Conservation (phyloP, 2,113 vertebrate species). For the Xiphophorus couchianus region DNA sequence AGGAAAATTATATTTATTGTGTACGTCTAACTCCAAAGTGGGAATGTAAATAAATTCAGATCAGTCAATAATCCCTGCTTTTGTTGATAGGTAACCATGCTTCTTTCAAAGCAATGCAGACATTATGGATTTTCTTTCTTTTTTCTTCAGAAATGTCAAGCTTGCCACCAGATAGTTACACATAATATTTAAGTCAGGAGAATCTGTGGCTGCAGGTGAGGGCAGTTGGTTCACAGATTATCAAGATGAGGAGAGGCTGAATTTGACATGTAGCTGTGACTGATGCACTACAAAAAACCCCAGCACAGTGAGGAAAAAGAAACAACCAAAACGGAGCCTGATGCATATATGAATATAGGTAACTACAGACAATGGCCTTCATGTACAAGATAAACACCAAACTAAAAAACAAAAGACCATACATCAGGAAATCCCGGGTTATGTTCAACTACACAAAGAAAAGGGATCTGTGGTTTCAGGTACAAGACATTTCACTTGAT, state of each 20-base stretch:
- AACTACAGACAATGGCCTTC: background rate
- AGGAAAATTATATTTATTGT: no score
- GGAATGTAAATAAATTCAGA: no score
- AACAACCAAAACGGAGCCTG: constrained; percentile 76
- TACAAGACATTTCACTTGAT: constrained; percentile 11
- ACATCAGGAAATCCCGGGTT: background rate
- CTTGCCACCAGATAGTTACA: no score
- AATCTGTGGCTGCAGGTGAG: no score
- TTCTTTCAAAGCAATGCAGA: constrained; percentile 79
- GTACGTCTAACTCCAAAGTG: no score
- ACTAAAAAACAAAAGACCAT: background rate
- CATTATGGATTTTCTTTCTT: constrained; percentile 15
- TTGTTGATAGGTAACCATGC: constrained; percentile 65
- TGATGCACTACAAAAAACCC: constrained; percentile 17
- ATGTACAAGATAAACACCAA: constrained; percentile 7
- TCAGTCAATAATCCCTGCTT: no score
- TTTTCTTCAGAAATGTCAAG: no score
- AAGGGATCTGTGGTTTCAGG: constrained; percentile 4
- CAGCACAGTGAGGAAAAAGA: constrained; percentile 72
- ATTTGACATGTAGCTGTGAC: constrained; percentile 36
- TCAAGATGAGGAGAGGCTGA: background rate
- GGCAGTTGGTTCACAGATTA: no score
- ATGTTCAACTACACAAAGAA: constrained; percentile 13
- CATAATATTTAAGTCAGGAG: no score
- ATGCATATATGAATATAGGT: constrained; percentile 33